Conservation (phyloP, 2,888 invertebrate species). For the Plebejus melissa region DNA sequence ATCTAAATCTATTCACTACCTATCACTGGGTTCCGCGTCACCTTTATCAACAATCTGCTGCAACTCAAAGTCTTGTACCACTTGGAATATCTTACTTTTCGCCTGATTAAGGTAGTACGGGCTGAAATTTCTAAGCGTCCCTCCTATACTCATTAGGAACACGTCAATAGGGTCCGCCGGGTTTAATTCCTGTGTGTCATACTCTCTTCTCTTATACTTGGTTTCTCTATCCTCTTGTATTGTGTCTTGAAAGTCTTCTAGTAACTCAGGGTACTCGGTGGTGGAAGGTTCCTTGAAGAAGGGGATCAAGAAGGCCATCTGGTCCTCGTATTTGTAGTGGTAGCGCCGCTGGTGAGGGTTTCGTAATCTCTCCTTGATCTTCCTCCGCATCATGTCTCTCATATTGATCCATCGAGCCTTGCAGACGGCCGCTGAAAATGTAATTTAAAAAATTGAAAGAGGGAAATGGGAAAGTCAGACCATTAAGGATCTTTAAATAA, state of each 20-base stretch:
- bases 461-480: background rate
- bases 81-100: slow-evolving; percentile 68
- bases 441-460: background rate
- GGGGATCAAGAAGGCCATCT: slow-evolving; percentile 59
- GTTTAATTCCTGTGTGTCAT: slow-evolving; percentile 49
- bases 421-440: slow-evolving; percentile 54
- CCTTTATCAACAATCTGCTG: slow-evolving; percentile 60
- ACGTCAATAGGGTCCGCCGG: slow-evolving; percentile 60
- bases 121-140: slow-evolving; percentile 58
- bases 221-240: slow-evolving; percentile 41
- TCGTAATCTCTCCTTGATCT: slow-evolving; percentile 52
- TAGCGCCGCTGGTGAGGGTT: slow-evolving; percentile 50
- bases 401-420: slow-evolving; percentile 68
- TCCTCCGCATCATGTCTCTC: slow-evolving; percentile 64
- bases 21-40: slow-evolving; percentile 40
- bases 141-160: slow-evolving; percentile 61
- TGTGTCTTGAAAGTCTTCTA: slow-evolving; percentile 44
- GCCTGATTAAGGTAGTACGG: slow-evolving; percentile 68
- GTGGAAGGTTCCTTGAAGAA: slow-evolving; percentile 50
- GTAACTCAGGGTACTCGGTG: slow-evolving; percentile 47
- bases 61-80: slow-evolving; percentile 69
- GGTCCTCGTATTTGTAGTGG: slow-evolving; percentile 65
- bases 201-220: slow-evolving; percentile 43
- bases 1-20: slow-evolving; percentile 36
- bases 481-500: background rate